These are phyloP conservation scores for Sternarchorhynchus goeldii DNA, from an alignment of 2,797 vertebrate species.

Conservation along the genomic window DNA sequence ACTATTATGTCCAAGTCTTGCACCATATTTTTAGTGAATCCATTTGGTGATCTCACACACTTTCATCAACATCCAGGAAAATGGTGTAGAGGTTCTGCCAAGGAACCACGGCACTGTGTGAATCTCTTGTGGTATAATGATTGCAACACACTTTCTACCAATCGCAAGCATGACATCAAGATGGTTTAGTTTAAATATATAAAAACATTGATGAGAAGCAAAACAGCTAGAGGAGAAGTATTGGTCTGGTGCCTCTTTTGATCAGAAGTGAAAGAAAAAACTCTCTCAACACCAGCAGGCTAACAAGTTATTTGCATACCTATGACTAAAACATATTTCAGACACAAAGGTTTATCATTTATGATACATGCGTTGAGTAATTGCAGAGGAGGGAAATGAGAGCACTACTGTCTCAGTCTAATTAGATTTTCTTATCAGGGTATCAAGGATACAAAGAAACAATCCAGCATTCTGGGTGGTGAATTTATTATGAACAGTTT, in stretches of 20 bases:
- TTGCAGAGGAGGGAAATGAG: constrained; percentile 64
- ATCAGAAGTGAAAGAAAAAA: constrained; percentile 59
- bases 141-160: constrained; percentile 45
- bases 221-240: constrained; percentile 49
- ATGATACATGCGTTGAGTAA: constrained; percentile 64
- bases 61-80: too few relatives aligned
- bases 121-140: neutral
- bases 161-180: constrained; percentile 45
- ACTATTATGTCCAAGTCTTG: too few relatives aligned
- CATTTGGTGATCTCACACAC: too few relatives aligned
- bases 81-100: too few relatives aligned
- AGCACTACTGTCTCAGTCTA: constrained; percentile 59
- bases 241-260: constrained; percentile 51
- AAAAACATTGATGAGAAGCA: constrained; percentile 46
- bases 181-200: constrained; percentile 48
- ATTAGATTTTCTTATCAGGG: constrained; percentile 75
- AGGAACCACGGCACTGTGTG: too few relatives aligned
- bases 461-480: constrained; percentile 40
- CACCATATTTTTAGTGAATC: too few relatives aligned
- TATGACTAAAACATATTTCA: constrained; percentile 63
- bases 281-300: constrained; percentile 38
- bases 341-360: constrained; percentile 68
- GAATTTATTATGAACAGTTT: constrained; percentile 40
- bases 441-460: constrained; percentile 60
- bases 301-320: constrained; percentile 72